Conservation (phyloP, 2,113 vertebrate genomes). For the Piaya cayana region DNA sequence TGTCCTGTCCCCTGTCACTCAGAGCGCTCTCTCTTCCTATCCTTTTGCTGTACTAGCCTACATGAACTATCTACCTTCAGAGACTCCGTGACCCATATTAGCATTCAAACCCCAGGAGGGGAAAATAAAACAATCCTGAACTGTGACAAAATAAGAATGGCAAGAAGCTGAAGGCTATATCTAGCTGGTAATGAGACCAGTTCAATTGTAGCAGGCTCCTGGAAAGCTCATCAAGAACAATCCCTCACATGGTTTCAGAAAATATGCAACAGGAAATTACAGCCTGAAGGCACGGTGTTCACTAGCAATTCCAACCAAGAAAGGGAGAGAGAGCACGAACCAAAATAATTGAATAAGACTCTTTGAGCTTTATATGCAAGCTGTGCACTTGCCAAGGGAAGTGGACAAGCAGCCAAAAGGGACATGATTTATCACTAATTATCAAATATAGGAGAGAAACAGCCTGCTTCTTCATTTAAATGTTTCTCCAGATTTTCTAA, state of each 20-base stretch:
- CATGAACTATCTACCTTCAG: background rate
- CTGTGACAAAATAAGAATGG: background rate
- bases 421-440: background rate
- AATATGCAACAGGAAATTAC: slow-evolving; percentile 64
- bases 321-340: background rate
- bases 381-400: background rate
- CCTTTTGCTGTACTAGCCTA: background rate
- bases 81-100: background rate
- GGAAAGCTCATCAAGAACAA: slow-evolving; percentile 50
- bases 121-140: slow-evolving; percentile 8
- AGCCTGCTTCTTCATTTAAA: background rate
- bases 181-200: slow-evolving; percentile 34
- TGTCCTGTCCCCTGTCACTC: too few relatives aligned
- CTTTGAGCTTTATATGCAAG: background rate
- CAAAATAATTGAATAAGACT: slow-evolving; percentile 36
- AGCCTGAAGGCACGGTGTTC: slow-evolving; percentile 38
- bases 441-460: background rate
- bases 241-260: slow-evolving; percentile 48
- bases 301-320: slow-evolving; percentile 28
- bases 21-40: background rate
- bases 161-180: slow-evolving; percentile 35
- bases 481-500: background rate
- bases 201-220: slow-evolving; percentile 27
- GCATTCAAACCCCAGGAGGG: background rate
- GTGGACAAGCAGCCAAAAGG: slow-evolving; percentile 3